Evolutionary conservation across 53 echinoderm and acorn worm species (phyloP).

Genomic region (Luidia sarsii): DNA sequence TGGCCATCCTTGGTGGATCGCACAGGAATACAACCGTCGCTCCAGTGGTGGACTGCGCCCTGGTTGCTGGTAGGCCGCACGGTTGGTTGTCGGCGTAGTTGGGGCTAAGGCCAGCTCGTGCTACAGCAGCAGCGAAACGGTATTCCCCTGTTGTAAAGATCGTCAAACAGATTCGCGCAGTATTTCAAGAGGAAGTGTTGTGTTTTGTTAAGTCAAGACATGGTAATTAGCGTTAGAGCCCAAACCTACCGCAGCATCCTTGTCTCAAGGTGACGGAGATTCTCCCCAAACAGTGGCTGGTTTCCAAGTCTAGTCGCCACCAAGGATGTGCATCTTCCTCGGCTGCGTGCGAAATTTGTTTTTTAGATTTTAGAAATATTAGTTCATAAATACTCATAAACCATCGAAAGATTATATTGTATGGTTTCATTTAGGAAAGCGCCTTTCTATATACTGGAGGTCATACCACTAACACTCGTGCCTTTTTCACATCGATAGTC

Average conservation of each 20-base stretch:
- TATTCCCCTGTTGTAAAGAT: background rate
- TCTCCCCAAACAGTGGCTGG: background rate
- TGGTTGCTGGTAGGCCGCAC: constrained; percentile 29
- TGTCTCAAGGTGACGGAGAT: background rate
- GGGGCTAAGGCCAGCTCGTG: background rate
- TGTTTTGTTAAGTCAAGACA: no score
- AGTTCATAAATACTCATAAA: no score
- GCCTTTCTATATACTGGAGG: no score
- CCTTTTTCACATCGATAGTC: no score
- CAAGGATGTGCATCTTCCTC: constrained; percentile 15
- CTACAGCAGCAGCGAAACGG: constrained; percentile 1
- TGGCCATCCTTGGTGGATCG: constrained; percentile 17
- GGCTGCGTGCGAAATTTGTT: no score
- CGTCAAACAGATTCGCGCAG: background rate
- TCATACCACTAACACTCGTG: no score
- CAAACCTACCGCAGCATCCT: background rate
- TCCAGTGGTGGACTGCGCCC: constrained; percentile 1
- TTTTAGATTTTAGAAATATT: no score
- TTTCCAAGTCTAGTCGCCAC: constrained; percentile 15
- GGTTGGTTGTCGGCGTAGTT: constrained; percentile 16
- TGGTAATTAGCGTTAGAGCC: background rate
- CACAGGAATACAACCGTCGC: constrained; percentile 3
- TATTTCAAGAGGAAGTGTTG: background rate
- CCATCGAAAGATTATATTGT: no score
- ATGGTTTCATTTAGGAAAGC: no score